Evolutionary conservation across 1,140 invertebrate species (phyloP).

Genomic region (Nilaparvata lugens): DNA sequence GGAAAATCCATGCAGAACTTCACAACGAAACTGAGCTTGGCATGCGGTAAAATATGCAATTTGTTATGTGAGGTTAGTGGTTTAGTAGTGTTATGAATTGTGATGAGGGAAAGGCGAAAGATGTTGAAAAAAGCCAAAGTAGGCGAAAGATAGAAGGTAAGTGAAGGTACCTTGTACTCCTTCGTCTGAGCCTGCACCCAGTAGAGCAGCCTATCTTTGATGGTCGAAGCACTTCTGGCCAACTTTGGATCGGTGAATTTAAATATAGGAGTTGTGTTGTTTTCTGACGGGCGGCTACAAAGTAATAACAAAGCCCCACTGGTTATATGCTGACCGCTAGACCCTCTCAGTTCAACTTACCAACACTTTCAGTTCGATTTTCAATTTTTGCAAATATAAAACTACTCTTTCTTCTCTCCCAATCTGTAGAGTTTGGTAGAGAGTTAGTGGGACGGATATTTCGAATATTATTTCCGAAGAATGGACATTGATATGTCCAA

Average conservation of each 20-base stretch:
- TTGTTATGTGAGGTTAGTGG: no score
- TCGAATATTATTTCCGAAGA: no score
- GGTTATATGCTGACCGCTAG: background rate
- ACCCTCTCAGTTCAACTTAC: no score
- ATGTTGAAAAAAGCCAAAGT: background rate
- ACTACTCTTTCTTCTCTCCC: no score
- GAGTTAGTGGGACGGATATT: no score
- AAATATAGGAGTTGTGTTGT: constrained; percentile 51
- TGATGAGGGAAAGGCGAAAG: background rate
- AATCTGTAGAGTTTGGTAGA: no score
- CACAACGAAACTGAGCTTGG: no score
- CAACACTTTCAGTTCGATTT: no score
- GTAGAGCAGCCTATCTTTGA: constrained; percentile 89
- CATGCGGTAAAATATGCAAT: no score
- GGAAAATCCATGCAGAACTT: no score
- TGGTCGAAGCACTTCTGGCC: constrained; percentile 77
- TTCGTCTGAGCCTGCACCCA: constrained; percentile 94
- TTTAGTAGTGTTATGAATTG: background rate
- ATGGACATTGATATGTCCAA: no score
- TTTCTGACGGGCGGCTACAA: constrained; percentile 28
- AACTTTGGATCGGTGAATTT: constrained; percentile 80
- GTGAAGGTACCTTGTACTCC: constrained; percentile 77
- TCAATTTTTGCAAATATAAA: no score
- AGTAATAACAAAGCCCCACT: constrained; percentile 13
- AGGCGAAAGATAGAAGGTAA: background rate